These are phyloP conservation scores for Erythrolamprus reginae DNA, from an alignment of 2,113 vertebrate genomes.

Conservation along the genomic window DNA sequence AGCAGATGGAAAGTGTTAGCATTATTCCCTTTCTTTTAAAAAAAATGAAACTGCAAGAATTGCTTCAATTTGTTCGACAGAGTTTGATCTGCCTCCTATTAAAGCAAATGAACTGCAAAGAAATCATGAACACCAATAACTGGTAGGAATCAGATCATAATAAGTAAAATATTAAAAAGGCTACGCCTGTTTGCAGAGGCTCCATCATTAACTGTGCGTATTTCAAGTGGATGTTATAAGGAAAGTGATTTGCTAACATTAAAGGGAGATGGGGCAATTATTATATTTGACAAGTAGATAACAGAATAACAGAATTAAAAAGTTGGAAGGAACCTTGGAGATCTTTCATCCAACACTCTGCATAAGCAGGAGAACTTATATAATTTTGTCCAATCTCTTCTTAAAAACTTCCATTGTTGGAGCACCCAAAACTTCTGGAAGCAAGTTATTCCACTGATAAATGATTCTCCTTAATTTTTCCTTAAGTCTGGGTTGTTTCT, in stretches of 20 bases:
- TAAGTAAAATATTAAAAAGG: slow-evolving; percentile 24
- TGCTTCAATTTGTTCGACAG: slow-evolving; percentile 40
- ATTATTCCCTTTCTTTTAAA: background rate
- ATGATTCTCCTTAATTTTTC: background rate
- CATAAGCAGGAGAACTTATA: background rate
- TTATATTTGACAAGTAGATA: background rate
- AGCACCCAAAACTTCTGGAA: background rate
- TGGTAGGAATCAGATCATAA: slow-evolving; percentile 16
- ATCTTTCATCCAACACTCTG: background rate
- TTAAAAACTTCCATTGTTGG: background rate
- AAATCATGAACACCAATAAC: slow-evolving; percentile 23
- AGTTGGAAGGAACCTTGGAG: background rate
- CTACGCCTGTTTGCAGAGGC: background rate
- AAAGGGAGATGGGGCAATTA: background rate
- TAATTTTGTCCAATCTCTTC: background rate
- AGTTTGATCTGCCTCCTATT: slow-evolving; percentile 29
- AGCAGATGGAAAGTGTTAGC: background rate
- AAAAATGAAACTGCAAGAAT: slow-evolving; percentile 30
- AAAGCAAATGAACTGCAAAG: slow-evolving; percentile 46
- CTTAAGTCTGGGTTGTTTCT: background rate
- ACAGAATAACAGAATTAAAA: background rate
- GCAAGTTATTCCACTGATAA: background rate
- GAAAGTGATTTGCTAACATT: background rate
- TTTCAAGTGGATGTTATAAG: background rate
- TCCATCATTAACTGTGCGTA: background rate